Evolutionary conservation across 2,888 invertebrate genomes (phyloP), one percentile per base, ranked within the genome.

Genomic region (Parapristionchus giblindavisi): DNA sequence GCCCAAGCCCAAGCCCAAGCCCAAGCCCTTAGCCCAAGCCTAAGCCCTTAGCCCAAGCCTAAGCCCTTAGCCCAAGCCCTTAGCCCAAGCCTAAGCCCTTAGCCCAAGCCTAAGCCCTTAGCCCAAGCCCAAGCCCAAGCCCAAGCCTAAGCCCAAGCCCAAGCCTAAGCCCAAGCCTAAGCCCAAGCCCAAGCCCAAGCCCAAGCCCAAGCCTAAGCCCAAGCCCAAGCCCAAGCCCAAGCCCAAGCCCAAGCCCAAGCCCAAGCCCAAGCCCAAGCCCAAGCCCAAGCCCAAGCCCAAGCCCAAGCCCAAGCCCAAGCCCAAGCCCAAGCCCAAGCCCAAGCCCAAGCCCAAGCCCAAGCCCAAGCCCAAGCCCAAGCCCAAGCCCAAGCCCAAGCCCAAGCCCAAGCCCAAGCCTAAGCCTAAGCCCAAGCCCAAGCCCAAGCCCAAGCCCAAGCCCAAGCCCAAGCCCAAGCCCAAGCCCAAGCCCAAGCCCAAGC

Each of bases 1-100:
- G 72, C 73, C 73, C 68, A 73, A 75, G 75, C 75, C 75, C 72
- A 75, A 75, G 75, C 75, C 75, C 72, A 75, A 75, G 75, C 75
- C 75, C 72, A 72, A n/a, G n/a, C n/a, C n/a, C n/a, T n/a, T n/a
- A n/a, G n/a, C n/a, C n/a, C n/a, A n/a, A n/a, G n/a, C n/a, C n/a
- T n/a, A n/a, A n/a, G n/a, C n/a, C n/a, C n/a, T n/a, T n/a, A n/a
- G n/a, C n/a, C n/a, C n/a, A n/a, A n/a, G n/a, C n/a, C n/a, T n/a
- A n/a, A n/a, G n/a, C n/a, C n/a, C n/a, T n/a, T n/a, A n/a, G n/a
- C n/a, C n/a, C n/a, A n/a, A n/a, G n/a, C n/a, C n/a, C n/a, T n/a
- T n/a, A n/a, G n/a, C n/a, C n/a, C n/a, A n/a, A n/a, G n/a, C n/a
- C n/a, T n/a, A n/a, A n/a, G n/a, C n/a, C n/a, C n/a, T n/a, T n/a